Percentiles rank a stretch among this genome's conserved stretches.
These are phyloP conservation scores for Melozone crissalis DNA, from an alignment of 2,113 vertebrate species.

Conservation along the genomic window DNA sequence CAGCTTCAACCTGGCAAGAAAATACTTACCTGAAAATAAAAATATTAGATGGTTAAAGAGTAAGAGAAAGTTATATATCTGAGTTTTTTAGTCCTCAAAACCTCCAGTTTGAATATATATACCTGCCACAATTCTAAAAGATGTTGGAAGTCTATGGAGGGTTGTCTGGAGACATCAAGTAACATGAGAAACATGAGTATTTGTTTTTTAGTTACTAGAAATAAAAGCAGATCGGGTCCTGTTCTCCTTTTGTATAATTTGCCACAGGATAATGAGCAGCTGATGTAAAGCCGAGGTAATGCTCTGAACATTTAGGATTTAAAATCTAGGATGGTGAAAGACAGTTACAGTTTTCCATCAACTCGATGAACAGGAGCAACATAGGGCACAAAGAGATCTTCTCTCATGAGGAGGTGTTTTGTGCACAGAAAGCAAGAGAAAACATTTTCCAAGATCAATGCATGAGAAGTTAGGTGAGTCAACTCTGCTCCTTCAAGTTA, in stretches of 20 bases:
- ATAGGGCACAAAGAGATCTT: not conserved
- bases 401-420: not conserved
- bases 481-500: not conserved
- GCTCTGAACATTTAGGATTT: not conserved
- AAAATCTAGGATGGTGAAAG: not conserved
- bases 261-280: not conserved
- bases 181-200: not conserved
- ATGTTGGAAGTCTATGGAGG: not conserved
- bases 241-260: not conserved
- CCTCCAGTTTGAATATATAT: not conserved
- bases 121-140: not conserved
- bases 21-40: not conserved
- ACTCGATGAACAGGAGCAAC: not conserved
- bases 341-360: not conserved
- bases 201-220: not conserved
- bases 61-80: not conserved
- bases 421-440: not conserved
- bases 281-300: not conserved
- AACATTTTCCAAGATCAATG: not conserved
- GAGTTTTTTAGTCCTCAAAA: not conserved
- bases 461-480: accelerated
- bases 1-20: conserved; percentile 7
- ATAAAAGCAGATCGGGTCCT: not conserved
- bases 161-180: not conserved
- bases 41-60: not conserved